Evolutionary conservation across 2,888 invertebrate species (phyloP), one percentile per base, ranked within the genome.

Genomic region (Amphipyra tragopoginis): DNA sequence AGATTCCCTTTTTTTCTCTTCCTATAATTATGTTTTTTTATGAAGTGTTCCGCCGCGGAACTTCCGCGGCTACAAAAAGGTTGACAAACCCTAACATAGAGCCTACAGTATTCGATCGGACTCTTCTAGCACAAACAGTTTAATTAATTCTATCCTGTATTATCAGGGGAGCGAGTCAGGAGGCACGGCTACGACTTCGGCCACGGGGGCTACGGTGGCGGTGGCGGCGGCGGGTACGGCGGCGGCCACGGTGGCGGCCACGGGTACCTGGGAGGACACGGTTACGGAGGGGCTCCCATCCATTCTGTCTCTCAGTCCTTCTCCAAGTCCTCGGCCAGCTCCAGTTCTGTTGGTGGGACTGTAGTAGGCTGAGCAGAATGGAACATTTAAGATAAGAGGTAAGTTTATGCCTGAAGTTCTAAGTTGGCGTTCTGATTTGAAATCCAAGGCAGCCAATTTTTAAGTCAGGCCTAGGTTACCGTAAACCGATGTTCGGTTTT

Each of bases 281-380:
- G 78, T 40, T 81, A 72, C 48, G 80, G 78, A 0, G 78, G 65
- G 0, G 79, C 57, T 40, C 66, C 71, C 26, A 15, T 74, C 57
- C 71, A 5, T 7, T 7, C 85, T 10, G 54, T 71, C 45, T 54
- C 86, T 0, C 88, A 89, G 56, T 84, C 89, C 50, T 91, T 76
- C 81, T 91, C 91, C 50, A 90, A 89, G 77, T 87, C 91, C 1
- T 86, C 87, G 0, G 89, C 91, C 10, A 90, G 87, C 59, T 83
- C 91, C 13, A 89, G 88, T 50, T 90, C 90, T 1, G 83, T 44
- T 1, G 42, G 68, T 0, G 72, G 68, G 0, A 36, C 34, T 33
- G 34, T 69, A 48, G 63, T 14, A 0, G 71, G 67, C n/a, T 70
- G 14, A 70, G 15, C 10, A 7, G 29, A 29, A 29, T 29, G 5